Base-by-base conservation (phyloP, 2,888 invertebrate genomes). In the Helicoverpa assulta region DNA sequence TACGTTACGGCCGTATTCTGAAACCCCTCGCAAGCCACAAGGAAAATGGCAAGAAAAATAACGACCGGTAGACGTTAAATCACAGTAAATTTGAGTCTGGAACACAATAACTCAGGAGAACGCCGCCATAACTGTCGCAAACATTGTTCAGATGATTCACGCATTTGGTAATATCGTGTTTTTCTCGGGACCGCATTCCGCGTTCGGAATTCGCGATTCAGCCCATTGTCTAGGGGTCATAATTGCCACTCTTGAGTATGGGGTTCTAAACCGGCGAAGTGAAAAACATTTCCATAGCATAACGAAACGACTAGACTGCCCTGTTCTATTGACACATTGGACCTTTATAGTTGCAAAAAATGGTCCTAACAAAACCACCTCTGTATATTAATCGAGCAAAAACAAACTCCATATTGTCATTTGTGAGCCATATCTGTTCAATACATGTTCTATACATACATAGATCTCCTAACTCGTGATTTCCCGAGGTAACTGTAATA, bases 111-210 rank as follows among this genome's bases (percentile, higher is more conserved):
- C 91, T 94, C 92, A 93, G 86, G 86, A 88, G 90, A 90, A 90
- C 88, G 89, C 89, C 85, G 91, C 93, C 91, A 94, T 94, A 93
- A 94, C 90, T 94, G 94, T 94, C 94, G 88, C 92, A 90, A 91
- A 91, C 94, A 94, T 92, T 92, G 92, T 92, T 91, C 91, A 83
- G 88, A 91, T 94, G 93, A 94, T 94, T 94, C 93, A 94, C 92
- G 93, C 91, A 89, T 89, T 89, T 85, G 80, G 88, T 91, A 90
- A 91, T 92, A 91, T 88, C 88, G 87, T 91, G 90, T 91, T 92
- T 91, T 89, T 88, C 85, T 80, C 76, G 80, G 65, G 66, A 69
- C 64, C 69, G 66, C 66, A 74, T 75, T 79, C 71, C 68, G 71
- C 43, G 68, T 66, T 75, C 40, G 69, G 77, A 73, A 80, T 82